phyloP scores from a whole-genome alignment of 2,888 invertebrate species.

The Macrosiphum euphorbiae region DNA sequence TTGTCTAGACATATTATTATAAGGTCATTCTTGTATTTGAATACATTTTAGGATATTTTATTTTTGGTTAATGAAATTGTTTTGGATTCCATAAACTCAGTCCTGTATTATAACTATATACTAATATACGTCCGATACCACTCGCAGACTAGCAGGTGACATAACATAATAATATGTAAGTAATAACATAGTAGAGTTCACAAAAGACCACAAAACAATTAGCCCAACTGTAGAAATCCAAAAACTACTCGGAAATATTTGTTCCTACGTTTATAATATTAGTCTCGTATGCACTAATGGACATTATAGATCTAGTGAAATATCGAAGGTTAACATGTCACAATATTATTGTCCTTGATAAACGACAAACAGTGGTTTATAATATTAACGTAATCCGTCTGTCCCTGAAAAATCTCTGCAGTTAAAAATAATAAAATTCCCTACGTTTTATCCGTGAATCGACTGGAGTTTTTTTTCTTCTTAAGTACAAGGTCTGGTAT shows the following conservation, averaged over 20 bases:
- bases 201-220: neutral
- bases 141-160: neutral
- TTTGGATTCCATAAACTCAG: too few relatives aligned
- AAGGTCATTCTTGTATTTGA: neutral
- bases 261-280: neutral
- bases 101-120: too few relatives aligned
- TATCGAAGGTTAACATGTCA: neutral
- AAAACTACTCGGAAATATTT: neutral
- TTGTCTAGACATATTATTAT: neutral
- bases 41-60: neutral
- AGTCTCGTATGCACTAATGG: neutral
- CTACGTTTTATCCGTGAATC: neutral
- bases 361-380: neutral
- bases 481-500: neutral
- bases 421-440: neutral
- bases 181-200: neutral
- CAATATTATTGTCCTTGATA: neutral
- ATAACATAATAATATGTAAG: neutral
- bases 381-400: neutral
- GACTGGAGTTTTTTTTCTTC: neutral
- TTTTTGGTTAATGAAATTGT: too few relatives aligned
- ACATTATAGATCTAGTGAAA: neutral
- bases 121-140: neutral
- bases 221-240: neutral
- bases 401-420: neutral